Conservation (phyloP, 2,113 vertebrate species). For the Speoplatyrhinus poulsoni region DNA sequence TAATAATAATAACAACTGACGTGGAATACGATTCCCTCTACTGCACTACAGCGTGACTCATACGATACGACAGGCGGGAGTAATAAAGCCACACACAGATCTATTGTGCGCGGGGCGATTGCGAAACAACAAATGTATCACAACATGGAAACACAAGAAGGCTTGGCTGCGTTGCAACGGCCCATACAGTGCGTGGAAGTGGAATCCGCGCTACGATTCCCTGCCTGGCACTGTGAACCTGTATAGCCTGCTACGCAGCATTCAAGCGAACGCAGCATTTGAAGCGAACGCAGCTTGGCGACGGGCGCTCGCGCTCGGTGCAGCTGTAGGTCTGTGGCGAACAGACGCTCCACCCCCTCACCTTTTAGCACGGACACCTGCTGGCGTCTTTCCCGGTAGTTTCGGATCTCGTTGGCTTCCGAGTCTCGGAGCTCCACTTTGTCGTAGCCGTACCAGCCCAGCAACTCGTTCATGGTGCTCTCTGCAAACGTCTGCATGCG, state of each 20-base stretch:
- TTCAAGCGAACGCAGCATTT: too few relatives aligned
- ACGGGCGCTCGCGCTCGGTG: too few relatives aligned
- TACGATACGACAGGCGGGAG: constrained; percentile 20
- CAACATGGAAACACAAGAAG: constrained; percentile 50
- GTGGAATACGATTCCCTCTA: background rate
- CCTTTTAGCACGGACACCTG: constrained; percentile 98
- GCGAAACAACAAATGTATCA: constrained; percentile 42
- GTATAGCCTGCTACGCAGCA: constrained; percentile 41
- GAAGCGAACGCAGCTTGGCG: too few relatives aligned
- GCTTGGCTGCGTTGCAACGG: background rate
- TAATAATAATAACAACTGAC: background rate
- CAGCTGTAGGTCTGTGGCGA: too few relatives aligned
- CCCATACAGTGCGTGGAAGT: background rate
- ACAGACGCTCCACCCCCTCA: constrained; percentile 62
- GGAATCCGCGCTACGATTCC: constrained; percentile 39
- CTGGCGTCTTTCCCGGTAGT: constrained; percentile 89
- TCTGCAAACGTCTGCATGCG: constrained; percentile 92
- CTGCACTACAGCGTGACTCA: background rate
- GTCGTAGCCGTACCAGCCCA: constrained; percentile 98
- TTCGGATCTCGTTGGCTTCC: constrained; percentile 93
- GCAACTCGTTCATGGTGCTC: constrained; percentile 98
- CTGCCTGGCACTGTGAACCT: constrained; percentile 47
- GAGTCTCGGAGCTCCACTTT: constrained; percentile 94
- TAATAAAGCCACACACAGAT: constrained; percentile 21
- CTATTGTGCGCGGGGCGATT: background rate